A percentile compares a stretch with the other conserved stretches of the same genome.
Conservation (phyloP, 1,140 invertebrate genomes). For the Cydia strobilella region DNA sequence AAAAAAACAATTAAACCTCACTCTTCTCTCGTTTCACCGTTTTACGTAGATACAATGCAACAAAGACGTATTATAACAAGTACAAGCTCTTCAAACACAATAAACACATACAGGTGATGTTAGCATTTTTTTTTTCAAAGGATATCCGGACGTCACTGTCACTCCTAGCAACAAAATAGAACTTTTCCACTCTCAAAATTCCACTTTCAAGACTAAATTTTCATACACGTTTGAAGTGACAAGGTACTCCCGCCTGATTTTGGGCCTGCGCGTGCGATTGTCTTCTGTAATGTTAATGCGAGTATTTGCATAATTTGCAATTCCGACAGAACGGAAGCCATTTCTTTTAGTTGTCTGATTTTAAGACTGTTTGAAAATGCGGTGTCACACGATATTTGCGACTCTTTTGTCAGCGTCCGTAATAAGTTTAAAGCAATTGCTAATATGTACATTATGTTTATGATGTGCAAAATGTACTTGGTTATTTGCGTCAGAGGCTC, state of each 20-base stretch:
- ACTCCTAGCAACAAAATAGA: background rate
- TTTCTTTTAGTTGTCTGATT: conserved; percentile 16
- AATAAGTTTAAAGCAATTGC: background rate
- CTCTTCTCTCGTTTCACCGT: background rate
- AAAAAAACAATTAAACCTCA: no score
- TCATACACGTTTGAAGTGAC: background rate
- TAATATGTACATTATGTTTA: background rate
- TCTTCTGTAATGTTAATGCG: conserved; percentile 20
- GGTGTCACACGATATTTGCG: background rate
- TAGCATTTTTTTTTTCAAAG: background rate
- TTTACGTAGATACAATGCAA: background rate
- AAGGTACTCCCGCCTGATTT: background rate
- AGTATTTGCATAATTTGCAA: conserved; percentile 37
- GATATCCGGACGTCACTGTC: background rate
- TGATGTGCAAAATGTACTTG: background rate
- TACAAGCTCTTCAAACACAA: background rate
- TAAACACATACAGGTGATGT: background rate
- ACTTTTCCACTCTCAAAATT: background rate
- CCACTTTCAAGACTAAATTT: background rate
- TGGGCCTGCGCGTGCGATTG: conserved; percentile 14
- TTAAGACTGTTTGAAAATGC: conserved; percentile 33
- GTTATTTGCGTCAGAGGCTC: no score
- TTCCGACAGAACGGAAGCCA: conserved; percentile 36
- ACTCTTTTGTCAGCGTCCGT: background rate
- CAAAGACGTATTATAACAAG: background rate